Evolutionary conservation across 2,797 vertebrate species (phyloP).

Genomic region (Chloroceryle inda): DNA sequence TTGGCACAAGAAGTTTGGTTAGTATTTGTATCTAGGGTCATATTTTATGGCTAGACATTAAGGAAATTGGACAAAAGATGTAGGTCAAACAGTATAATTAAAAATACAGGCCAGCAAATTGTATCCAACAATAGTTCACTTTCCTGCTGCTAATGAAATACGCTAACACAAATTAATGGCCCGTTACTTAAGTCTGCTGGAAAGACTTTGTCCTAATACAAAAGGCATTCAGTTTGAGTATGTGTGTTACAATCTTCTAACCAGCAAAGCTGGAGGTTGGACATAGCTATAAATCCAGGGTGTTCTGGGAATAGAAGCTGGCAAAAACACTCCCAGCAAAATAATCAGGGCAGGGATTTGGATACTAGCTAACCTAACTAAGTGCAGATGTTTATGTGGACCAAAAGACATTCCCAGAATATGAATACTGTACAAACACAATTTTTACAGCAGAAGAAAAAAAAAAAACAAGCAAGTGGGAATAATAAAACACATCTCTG

Average conservation of each 20-base stretch:
- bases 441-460: constrained; percentile 24
- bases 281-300: constrained; percentile 37
- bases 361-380: constrained; percentile 6
- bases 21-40: neutral
- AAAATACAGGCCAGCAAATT: constrained; percentile 42
- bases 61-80: neutral
- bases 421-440: constrained; percentile 21
- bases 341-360: constrained; percentile 52
- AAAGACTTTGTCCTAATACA: constrained; percentile 15
- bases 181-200: constrained; percentile 35
- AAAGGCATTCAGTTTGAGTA: constrained; percentile 12
- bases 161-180: constrained; percentile 18
- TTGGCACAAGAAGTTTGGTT: neutral
- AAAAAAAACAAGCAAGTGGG: neutral
- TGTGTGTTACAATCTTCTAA: neutral
- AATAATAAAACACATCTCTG: constrained; percentile 12
- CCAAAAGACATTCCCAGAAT: constrained; percentile 42
- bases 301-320: constrained; percentile 65
- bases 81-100: constrained; percentile 40
- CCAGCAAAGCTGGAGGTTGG: constrained; percentile 17
- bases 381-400: constrained; percentile 64
- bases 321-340: constrained; percentile 64
- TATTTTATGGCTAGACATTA: constrained; percentile 23
- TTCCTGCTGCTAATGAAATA: constrained; percentile 37
- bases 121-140: constrained; percentile 4